phyloP scores from a whole-genome alignment of 2,113 vertebrate genomes.

The Phaethon lepturus region DNA sequence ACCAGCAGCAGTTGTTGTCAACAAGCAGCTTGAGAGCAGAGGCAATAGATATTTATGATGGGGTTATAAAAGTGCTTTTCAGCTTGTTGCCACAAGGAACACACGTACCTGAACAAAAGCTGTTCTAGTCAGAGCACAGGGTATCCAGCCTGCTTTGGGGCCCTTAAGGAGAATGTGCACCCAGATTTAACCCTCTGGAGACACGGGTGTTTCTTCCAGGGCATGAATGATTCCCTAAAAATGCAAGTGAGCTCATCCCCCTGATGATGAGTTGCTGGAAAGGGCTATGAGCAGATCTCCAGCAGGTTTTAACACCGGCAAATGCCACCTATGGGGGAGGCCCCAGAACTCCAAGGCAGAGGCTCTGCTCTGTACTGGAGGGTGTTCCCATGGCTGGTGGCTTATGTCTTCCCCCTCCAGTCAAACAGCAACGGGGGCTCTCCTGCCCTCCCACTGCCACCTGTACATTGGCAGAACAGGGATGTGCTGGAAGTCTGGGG shows the following conservation, averaged over 20 bases:
- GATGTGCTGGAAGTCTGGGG: not conserved
- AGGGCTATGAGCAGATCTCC: not conserved
- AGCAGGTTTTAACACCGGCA: not conserved
- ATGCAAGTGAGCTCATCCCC: not conserved
- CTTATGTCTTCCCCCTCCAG: fast-evolving
- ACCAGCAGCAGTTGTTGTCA: not conserved
- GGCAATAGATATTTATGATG: not conserved
- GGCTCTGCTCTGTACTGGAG: not conserved
- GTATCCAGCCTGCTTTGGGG: not conserved
- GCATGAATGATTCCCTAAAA: not conserved
- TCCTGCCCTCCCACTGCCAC: not conserved
- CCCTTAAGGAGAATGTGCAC: not conserved
- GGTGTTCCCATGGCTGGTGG: not conserved
- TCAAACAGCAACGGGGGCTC: not conserved
- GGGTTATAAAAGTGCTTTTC: not conserved
- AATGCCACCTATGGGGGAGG: not conserved
- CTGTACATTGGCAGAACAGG: not conserved
- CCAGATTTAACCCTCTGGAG: not conserved
- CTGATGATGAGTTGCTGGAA: not conserved
- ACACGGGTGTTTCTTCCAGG: not conserved
- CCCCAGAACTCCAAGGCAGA: not conserved
- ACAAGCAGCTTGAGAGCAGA: not conserved
- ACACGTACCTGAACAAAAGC: not conserved
- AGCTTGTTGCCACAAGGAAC: not conserved
- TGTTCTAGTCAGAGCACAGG: not conserved